These are phyloP conservation scores for Champsocephalus esox DNA, from an alignment of 2,797 vertebrate genomes.

Conservation along the genomic window DNA sequence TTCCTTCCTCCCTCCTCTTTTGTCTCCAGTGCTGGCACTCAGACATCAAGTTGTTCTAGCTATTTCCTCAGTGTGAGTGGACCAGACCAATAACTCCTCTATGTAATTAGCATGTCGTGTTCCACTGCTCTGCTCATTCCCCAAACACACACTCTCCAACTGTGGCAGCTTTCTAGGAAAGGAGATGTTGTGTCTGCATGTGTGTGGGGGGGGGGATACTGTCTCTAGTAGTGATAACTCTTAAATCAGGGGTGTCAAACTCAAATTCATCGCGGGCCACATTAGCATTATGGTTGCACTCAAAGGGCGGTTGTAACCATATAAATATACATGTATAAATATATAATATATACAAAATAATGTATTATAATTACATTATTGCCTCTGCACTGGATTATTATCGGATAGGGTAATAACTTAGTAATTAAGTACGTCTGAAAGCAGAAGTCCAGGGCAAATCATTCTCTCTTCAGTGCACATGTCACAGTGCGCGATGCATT, in stretches of 20 bases:
- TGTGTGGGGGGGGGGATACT: constrained; percentile 24
- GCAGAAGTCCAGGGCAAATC: no score
- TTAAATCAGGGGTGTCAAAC: background rate
- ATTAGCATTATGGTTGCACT: no score
- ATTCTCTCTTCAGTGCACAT: no score
- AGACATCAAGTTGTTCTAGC: constrained; percentile 37
- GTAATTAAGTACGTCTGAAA: no score
- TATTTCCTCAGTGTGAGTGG: constrained; percentile 55
- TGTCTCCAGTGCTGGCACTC: constrained; percentile 48
- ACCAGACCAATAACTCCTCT: constrained; percentile 60
- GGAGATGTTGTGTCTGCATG: constrained; percentile 5
- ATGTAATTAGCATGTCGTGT: constrained; percentile 72
- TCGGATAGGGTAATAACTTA: no score
- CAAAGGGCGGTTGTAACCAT: no score
- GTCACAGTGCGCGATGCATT: no score
- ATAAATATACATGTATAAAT: no score
- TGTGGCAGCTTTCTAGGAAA: constrained; percentile 46
- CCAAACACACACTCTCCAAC: constrained; percentile 49
- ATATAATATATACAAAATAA: no score
- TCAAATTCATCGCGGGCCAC: no score
- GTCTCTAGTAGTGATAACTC: constrained; percentile 48
- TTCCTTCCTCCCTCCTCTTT: constrained; percentile 41
- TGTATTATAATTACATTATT: no score
- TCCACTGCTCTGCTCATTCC: constrained; percentile 54
- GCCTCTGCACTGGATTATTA: no score